Evolutionary conservation across 2,888 invertebrate genomes (phyloP).

Genomic region (Epinotia brunnichana): DNA sequence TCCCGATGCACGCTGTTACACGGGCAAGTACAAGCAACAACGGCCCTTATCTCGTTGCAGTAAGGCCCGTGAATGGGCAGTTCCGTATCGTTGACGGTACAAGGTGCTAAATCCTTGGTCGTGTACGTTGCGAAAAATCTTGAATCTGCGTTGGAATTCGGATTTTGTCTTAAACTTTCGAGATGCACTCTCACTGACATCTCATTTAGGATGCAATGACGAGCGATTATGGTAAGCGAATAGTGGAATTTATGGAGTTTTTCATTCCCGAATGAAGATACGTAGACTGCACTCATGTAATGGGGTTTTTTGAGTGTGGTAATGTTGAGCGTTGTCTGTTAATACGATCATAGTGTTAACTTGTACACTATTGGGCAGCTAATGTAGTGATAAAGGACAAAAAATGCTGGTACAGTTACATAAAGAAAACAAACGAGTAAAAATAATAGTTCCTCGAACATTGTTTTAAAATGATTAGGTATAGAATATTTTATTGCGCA

Average conservation of each 20-base stretch:
- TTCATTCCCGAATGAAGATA: neutral
- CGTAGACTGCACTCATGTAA: neutral
- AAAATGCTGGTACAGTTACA: neutral
- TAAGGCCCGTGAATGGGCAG: neutral
- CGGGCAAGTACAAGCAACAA: neutral
- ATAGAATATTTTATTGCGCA: constrained; percentile 17
- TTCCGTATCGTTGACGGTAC: neutral
- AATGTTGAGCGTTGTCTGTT: neutral
- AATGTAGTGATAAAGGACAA: neutral
- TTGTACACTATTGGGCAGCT: neutral
- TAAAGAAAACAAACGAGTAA: neutral
- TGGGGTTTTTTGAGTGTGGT: neutral
- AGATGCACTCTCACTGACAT: neutral
- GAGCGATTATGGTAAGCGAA: neutral
- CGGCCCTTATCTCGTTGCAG: neutral
- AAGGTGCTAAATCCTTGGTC: neutral
- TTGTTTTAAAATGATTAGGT: constrained; percentile 13
- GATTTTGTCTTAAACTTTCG: neutral
- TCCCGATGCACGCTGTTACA: neutral
- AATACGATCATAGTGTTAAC: constrained; percentile 2
- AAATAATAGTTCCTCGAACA: constrained; percentile 9
- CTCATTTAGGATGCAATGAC: no score
- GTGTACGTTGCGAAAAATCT: no score
- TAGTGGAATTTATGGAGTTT: neutral
- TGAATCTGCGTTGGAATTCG: neutral